Conservation (phyloP, 2,113 vertebrate genomes). For the Phrynocephalus versicolor region DNA sequence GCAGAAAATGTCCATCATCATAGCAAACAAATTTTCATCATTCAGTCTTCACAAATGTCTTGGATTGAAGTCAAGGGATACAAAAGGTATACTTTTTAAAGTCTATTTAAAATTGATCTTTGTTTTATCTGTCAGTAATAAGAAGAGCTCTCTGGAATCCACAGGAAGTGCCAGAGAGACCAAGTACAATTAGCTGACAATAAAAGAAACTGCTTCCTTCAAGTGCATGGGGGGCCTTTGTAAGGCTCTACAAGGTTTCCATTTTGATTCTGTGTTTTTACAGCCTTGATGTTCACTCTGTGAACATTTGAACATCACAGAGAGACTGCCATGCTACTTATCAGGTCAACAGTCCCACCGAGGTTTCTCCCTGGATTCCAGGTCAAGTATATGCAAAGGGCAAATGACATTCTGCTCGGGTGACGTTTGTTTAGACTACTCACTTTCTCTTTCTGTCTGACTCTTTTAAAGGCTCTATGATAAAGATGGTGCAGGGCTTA, state of each 20-base stretch:
- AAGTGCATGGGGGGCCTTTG: constrained; percentile 40
- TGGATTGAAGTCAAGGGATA: too few relatives aligned
- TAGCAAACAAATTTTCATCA: neutral
- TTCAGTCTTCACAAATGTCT: neutral
- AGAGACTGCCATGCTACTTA: constrained; percentile 64
- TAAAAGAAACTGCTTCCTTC: constrained; percentile 39
- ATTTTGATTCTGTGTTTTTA: constrained; percentile 56
- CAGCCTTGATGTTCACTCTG: constrained; percentile 29
- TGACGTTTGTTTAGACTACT: constrained; percentile 25
- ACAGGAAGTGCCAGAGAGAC: constrained; percentile 39
- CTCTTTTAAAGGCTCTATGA: neutral
- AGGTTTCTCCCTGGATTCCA: constrained; percentile 37
- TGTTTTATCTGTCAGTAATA: constrained; percentile 43
- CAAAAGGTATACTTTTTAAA: neutral
- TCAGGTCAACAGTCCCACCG: constrained; percentile 65
- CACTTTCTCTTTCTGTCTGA: rapidly evolving
- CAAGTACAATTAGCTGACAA: constrained; percentile 45
- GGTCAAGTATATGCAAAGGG: constrained; percentile 52
- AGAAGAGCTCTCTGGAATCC: constrained; percentile 56
- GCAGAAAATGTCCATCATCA: neutral
- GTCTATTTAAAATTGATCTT: neutral
- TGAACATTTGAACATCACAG: constrained; percentile 66
- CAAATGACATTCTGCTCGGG: constrained; percentile 50
- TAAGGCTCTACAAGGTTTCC: constrained; percentile 40
- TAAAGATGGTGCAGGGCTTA: neutral